Percentiles rank a stretch among this genome's conserved stretches.
Evolutionary conservation across 2,888 invertebrate species (phyloP).

Genomic region (Ceriagrion tenellum): DNA sequence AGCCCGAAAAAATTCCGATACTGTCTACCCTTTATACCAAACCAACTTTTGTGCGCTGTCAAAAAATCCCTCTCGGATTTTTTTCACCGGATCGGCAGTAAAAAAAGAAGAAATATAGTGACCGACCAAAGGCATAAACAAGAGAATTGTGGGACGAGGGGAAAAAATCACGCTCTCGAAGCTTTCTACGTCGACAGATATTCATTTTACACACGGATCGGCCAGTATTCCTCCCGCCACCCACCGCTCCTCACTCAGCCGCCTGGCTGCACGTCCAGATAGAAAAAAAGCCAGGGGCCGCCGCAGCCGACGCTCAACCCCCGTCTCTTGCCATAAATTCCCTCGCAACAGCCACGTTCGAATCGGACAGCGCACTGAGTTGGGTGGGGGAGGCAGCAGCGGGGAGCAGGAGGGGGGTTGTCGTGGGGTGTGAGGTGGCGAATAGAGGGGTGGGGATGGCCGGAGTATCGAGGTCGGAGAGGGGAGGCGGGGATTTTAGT

Average conservation of each 20-base stretch:
- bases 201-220: slow-evolving; percentile 50
- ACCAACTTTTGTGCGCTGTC: neutral
- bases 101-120: neutral
- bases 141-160: neutral
- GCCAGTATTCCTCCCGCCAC: neutral
- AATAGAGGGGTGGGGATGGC: neutral
- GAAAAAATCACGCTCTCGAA: slow-evolving; percentile 31
- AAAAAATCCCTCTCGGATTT: neutral
- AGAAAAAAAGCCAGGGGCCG: slow-evolving; percentile 41
- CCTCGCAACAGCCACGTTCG: slow-evolving; percentile 23
- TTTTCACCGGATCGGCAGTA: neutral
- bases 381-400: neutral
- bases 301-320: slow-evolving; percentile 11
- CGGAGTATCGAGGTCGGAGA: neutral
- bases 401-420: neutral
- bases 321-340: slow-evolving; percentile 49
- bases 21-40: neutral
- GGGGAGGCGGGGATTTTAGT: neutral
- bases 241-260: neutral
- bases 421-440: neutral
- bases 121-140: slow-evolving; percentile 32
- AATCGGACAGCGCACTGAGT: neutral
- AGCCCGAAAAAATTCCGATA: neutral
- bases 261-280: slow-evolving; percentile 22
- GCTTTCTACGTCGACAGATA: slow-evolving; percentile 52